phyloP scores from a whole-genome alignment of 2,888 invertebrate genomes.

The Zeuzera pyrina region DNA sequence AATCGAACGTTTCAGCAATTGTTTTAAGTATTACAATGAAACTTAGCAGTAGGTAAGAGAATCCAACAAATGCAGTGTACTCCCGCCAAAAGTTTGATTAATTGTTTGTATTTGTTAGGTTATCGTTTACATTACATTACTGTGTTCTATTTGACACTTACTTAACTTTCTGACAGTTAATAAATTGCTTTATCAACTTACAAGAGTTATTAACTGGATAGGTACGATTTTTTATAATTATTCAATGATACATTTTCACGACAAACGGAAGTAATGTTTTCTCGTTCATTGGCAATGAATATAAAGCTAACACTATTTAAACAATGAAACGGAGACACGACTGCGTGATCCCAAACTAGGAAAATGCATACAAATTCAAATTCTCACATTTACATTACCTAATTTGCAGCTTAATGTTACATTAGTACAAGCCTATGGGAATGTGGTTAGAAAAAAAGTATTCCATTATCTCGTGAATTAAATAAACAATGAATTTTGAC shows the following conservation, averaged over 20 bases:
- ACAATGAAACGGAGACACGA: conserved; percentile 30
- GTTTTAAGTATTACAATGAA: conserved; percentile 57
- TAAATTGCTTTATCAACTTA: no score
- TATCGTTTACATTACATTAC: no score
- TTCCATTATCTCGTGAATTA: conserved; percentile 29
- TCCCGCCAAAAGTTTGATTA: conserved; percentile 49
- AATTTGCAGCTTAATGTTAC: conserved; percentile 59
- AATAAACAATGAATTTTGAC: conserved; percentile 41
- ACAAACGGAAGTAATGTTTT: conserved; percentile 24
- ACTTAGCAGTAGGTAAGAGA: conserved; percentile 41
- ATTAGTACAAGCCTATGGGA: conserved; percentile 52
- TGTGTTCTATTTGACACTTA: no score
- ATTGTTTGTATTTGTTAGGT: conserved; percentile 25
- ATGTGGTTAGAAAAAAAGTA: conserved; percentile 30
- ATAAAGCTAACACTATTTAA: conserved; percentile 19
- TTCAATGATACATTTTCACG: conserved; percentile 15
- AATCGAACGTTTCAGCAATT: conserved; percentile 59
- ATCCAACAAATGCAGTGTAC: conserved; percentile 36
- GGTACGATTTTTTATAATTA: no score
- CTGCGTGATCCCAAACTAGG: conserved; percentile 22
- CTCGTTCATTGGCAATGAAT: conserved; percentile 28
- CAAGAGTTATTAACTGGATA: no score
- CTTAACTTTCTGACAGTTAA: no score
- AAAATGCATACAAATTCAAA: conserved; percentile 35
- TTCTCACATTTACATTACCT: conserved; percentile 64